Base-by-base conservation (phyloP, 2,113 vertebrate species). In the Tupaia chinensis region DNA sequence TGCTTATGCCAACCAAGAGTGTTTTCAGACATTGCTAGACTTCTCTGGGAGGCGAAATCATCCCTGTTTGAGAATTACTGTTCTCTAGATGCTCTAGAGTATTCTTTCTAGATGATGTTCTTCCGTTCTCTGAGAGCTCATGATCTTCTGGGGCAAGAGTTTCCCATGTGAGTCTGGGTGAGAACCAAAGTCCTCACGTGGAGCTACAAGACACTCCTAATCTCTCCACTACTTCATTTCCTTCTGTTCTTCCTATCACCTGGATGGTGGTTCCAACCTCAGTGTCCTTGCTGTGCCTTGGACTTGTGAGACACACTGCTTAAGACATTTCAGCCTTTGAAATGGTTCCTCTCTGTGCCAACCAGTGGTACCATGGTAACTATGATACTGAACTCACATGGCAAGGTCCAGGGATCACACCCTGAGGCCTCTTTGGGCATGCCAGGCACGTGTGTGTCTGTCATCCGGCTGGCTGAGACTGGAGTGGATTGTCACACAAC, bases 201-300 rank as follows among this genome's bases (percentile, higher is more conserved):
- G 20, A 20, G 10, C 2, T 70, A 1, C 32, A 68, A 14, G 1
- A 1, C 23, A 6, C 89, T 32, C 58, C 56, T 54, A 14, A 15
- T 7, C 7, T 56, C 54, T 70, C 16, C 54, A 16, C 27, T 32
- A 68, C 27, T 34, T 87, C 0, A 0, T 34, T 58, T 29, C 15
- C 27, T 53, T 1, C n/a, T 23, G 13, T 68, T 63, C 6, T 90
- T 84, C 44, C 13, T 69, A 6, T 15, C 2, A 3, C 0, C 3
- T 1, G 7, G 0, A 0, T 44, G 10, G 0, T 44, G 10, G 1
- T 29, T 78, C 19, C 70, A 79, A 16, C 3, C 27, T 79, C 68
- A 53, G 7, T 20, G 5, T 19, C 10, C 11, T 70, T 56, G n/a
- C n/a, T 85, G 4, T 22, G 1, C 19, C 77, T 44, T 84, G 56